A percentile compares a stretch with the other conserved stretches of the same genome.
Evolutionary conservation across 2,888 invertebrate species (phyloP).

Genomic region (Eucriotettix oculatus): DNA sequence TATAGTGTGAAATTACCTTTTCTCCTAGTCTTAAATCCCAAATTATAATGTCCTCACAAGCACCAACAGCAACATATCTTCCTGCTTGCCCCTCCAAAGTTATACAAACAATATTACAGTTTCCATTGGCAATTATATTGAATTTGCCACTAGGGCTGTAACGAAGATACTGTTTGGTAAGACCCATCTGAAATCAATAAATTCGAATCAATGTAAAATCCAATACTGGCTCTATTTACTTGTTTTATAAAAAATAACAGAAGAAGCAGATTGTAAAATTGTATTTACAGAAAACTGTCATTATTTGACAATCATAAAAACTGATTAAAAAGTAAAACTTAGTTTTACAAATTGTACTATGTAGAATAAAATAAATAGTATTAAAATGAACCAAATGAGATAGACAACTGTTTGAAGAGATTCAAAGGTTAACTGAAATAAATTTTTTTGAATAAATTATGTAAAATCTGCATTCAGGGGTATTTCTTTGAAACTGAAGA

Average conservation of each 20-base stretch:
- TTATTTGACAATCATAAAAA: too few relatives aligned
- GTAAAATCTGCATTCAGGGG: too few relatives aligned
- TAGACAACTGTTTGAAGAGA: too few relatives aligned
- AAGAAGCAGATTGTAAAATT: too few relatives aligned
- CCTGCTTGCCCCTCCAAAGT: constrained; percentile 60
- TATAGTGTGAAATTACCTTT: constrained; percentile 34
- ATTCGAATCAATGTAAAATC: background rate
- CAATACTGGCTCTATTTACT: background rate
- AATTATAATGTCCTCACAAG: constrained; percentile 81
- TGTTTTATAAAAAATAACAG: background rate
- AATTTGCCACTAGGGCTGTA: constrained; percentile 71
- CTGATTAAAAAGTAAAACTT: too few relatives aligned
- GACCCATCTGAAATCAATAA: constrained; percentile 42
- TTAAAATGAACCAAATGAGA: too few relatives aligned
- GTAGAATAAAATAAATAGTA: too few relatives aligned
- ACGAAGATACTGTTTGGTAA: constrained; percentile 88
- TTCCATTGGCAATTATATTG: constrained; percentile 67
- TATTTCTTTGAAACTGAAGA: too few relatives aligned
- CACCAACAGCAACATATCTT: constrained; percentile 76
- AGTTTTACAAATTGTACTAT: too few relatives aligned
- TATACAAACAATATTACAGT: constrained; percentile 67
- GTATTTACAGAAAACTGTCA: too few relatives aligned
- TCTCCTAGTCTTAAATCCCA: constrained; percentile 85
- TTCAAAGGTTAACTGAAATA: too few relatives aligned
- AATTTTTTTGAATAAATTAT: too few relatives aligned